Base-by-base conservation (phyloP, 2,888 invertebrate genomes). In the Tineola bisselliella region DNA sequence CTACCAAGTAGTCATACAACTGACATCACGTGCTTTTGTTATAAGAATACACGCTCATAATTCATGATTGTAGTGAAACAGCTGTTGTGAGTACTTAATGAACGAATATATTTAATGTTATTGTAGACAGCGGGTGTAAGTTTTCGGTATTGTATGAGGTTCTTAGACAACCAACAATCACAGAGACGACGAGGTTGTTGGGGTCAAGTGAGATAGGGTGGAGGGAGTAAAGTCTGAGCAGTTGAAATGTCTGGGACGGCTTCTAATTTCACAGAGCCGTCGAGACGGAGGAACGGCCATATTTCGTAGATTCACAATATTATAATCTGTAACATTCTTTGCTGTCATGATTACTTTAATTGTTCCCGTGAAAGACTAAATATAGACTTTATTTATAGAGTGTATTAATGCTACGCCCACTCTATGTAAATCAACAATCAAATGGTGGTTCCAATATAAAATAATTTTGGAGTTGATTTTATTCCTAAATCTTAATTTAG, bases 111-210 rank as follows among this genome's bases (percentile, higher is more conserved):
- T 76, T 75, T 70, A 74, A 73, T 70, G 77, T 74, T 71, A 71
- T 70, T 68, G 70, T 72, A 75, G 75, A 75, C 75, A 75, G 58
- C 58, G 15, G 58, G 58, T 58, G 77, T 71, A 69, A 67, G 73
- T 72, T 76, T 69, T 71, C 65, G 71, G 78, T 76, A 78, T 80
- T 79, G 80, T 82, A 79, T 78, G 80, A 72, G 76, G 73, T 68
- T 12, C 30, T 64, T 70, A 73, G 38, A 12, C 70, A 72, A 69
- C 67, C 73, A 70, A 74, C 76, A 79, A 81, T 81, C 77, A 74
- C 58, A 8, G 31, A 58, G 33, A 56, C 15, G 72, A 67, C 69
- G 60, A 18, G 57, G 52, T 31, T 15, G 61, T 30, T 11, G 57
- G 59, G 54, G 15, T 44, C 15, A 38, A 56, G 38, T 31, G n/a